Evolutionary conservation across 2,797 vertebrate species (phyloP).

Genomic region (Tangara arthus): DNA sequence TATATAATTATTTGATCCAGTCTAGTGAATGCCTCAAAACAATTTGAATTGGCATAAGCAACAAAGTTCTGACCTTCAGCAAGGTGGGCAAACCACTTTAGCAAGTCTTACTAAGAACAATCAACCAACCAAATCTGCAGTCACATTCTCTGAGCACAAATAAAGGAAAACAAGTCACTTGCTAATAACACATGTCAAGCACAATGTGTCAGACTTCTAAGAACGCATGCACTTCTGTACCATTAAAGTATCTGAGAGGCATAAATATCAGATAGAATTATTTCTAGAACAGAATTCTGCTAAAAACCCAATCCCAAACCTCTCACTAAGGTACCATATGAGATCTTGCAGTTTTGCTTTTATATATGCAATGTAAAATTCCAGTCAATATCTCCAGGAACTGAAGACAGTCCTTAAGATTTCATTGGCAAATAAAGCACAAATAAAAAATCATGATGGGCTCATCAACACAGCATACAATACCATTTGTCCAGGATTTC

Average conservation of each 20-base stretch:
- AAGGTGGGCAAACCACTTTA: not conserved
- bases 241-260: not conserved
- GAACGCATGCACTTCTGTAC: not conserved
- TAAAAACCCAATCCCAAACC: not conserved
- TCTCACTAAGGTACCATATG: not conserved
- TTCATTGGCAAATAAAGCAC: not conserved
- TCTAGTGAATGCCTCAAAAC: not conserved
- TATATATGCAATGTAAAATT: not conserved
- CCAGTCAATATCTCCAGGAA: not conserved
- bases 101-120: not conserved
- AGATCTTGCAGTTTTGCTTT: not conserved
- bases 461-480: not conserved
- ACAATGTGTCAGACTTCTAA: not conserved
- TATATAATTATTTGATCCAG: not conserved
- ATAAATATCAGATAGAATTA: not conserved
- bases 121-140: not conserved
- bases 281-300: not conserved
- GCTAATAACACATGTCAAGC: not conserved
- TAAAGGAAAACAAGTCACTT: not conserved
- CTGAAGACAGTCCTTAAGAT: not conserved
- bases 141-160: not conserved
- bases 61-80: not conserved
- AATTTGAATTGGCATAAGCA: not conserved
- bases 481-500: conserved; percentile 68
- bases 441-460: not conserved